Base-by-base conservation (phyloP, 2,113 vertebrate species). In the Panthera leo region DNA sequence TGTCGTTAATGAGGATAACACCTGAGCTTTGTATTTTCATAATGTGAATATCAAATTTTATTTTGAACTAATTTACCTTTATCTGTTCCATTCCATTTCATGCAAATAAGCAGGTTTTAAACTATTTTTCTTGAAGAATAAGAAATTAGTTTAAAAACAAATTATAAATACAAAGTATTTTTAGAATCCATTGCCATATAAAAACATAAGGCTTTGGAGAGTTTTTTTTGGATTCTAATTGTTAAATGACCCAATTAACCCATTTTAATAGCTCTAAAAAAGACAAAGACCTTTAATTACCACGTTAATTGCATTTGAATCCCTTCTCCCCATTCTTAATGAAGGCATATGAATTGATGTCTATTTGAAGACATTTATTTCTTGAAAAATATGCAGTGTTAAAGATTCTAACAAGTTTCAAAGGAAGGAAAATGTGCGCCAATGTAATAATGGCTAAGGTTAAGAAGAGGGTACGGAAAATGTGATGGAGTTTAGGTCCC, bases 261-360 rank as follows among this genome's bases (percentile, higher is more conserved):
- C 53, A 82, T 87, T 96, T 92, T 95, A 85, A 67, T 96, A 90
- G 51, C 55, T 95, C 63, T 95, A 86, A 95, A 97, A 92, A 91
- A 48, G 42, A 95, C 68, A 92, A 91, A 97, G 93, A 89, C 79
- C 78, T 95, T 94, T 97, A 86, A 97, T 91, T 97, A 67, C 71
- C 73, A 63, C 73, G 92, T 79, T 96, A 95, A 96, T 96, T 96
- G 23, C 75, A 67, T 93, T 95, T 79, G 83, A 87, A 94, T 95
- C 70, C 67, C 36, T 91, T 76, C 19, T 39, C 19, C 70, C 21
- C 19, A n/a, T 96, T 61, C 51, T 91, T 92, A 87, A 92, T 82
- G 19, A 94, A 95, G 23, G 12, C 63, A 39, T 71, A 65, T 94
- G 45, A 79, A 75, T 76, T 48, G 11, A 76, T 89, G 84, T 71